Percentiles rank a stretch among this genome's conserved stretches.
phyloP scores from a whole-genome alignment of 2,888 invertebrate species.

The Muscina levida region DNA sequence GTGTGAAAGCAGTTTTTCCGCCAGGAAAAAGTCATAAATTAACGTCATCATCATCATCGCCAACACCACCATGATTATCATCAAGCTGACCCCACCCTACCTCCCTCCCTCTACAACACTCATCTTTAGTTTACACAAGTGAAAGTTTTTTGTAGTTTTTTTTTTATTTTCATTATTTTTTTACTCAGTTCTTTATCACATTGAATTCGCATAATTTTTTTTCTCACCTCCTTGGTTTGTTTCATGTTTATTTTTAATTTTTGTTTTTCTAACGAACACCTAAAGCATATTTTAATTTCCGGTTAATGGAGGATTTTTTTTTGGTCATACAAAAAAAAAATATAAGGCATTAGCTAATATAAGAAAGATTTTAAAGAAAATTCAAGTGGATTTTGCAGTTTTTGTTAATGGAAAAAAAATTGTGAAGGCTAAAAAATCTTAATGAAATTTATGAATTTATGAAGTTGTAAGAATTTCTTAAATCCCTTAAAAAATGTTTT shows the following conservation, averaged over 20 bases:
- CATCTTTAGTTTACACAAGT: neutral
- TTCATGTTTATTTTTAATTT: slow-evolving; percentile 3
- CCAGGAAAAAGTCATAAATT: slow-evolving; percentile 9
- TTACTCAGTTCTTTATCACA: no score
- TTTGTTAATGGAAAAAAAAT: no score
- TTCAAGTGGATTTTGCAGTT: no score
- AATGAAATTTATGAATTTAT: no score
- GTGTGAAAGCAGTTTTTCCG: slow-evolving; percentile 24
- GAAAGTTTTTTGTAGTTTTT: slow-evolving; percentile 18
- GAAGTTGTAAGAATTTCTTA: no score
- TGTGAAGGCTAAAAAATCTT: no score
- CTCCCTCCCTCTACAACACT: no score
- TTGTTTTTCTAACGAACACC: neutral
- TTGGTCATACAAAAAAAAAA: no score
- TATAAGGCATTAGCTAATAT: no score
- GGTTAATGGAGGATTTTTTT: slow-evolving; percentile 2
- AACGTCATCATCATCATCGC: neutral
- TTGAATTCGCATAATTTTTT: no score
- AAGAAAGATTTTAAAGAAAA: no score
- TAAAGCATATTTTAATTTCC: slow-evolving; percentile 3
- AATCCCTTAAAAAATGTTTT: no score
- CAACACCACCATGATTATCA: neutral
- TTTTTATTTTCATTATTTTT: neutral
- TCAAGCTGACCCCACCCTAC: neutral
- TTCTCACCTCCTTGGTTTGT: neutral